Base-by-base conservation (phyloP, 1,140 invertebrate genomes). In the Drosophila murphyi region DNA sequence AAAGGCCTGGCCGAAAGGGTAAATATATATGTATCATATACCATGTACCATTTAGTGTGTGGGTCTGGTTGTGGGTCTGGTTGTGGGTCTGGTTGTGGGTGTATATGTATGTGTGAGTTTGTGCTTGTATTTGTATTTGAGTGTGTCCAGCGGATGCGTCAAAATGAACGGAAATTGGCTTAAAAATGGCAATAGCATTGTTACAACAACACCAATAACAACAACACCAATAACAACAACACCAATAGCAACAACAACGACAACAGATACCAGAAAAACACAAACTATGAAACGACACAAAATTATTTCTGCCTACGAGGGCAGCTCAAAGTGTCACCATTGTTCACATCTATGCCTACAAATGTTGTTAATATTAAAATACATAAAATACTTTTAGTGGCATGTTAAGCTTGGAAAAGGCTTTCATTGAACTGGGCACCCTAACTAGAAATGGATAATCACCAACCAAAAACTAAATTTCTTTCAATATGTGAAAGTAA, bases 151-250 rank as follows among this genome's bases (percentile, higher is more conserved):
- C 85, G 85, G 85, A 89, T 83, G 80, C 85, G 86, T 89, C 85
- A 89, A 89, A 89, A 89, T 85, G 85, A 85, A 89, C 85, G 85
- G 85, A 89, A 89, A 89, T 89, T 89, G 85, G 85, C 85, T 89
- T 89, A 89, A 89, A 89, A 89, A 83, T 85, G 85, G 89, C 85
- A 80, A 87, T 55, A 69, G 77, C 80, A 83, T 50, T 60, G 41
- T 59, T 7, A 37, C 74, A 80, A 83, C 59, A 67, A 70, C 77
- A 89, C 65, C 80, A 88, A 80, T 72, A 61, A 67, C 43, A 52
- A 71, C 64, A 52, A 71, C 64, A 72, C 59, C 52, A 79, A 73
- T 61, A 72, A 57, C 80, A 72, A 76, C 20, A 20, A 20, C 1
- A 20, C 59, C 52, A 79, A 73, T 61, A 72, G 52, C 80, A 72